Evolutionary conservation across 2,888 invertebrate species (phyloP).

Genomic region (Seira musarum): DNA sequence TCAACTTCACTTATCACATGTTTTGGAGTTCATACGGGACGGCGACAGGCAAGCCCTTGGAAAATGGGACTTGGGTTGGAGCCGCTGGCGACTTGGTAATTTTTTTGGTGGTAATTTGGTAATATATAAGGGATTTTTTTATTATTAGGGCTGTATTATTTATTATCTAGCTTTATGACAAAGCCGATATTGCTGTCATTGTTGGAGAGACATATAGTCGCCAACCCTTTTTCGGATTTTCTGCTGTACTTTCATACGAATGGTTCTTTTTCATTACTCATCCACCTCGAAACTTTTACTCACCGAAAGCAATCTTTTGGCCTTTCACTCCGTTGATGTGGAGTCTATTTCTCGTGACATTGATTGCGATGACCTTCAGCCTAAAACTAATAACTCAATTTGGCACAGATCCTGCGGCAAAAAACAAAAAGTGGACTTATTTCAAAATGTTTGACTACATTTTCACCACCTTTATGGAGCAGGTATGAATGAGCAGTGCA

Average conservation of each 20-base stretch:
- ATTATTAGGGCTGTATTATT: too few species aligned
- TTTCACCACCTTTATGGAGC: slow-evolving; percentile 43
- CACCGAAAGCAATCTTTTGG: slow-evolving; percentile 44
- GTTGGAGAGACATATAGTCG: slow-evolving; percentile 40
- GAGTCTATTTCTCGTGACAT: slow-evolving; percentile 16
- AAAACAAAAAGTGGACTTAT: slow-evolving; percentile 22
- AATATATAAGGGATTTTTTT: too few species aligned
- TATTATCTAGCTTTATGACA: slow-evolving; percentile 1
- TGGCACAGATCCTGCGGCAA: not conserved
- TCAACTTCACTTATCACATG: slow-evolving; percentile 50
- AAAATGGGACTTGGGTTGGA: slow-evolving; percentile 50
- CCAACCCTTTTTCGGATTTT: slow-evolving; percentile 33
- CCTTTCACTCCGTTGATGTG: slow-evolving; percentile 38
- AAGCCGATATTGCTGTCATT: slow-evolving; percentile 36
- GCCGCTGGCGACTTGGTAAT: slow-evolving; percentile 36
- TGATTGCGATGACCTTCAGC: slow-evolving; percentile 22
- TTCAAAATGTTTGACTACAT: slow-evolving; percentile 34
- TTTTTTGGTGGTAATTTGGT: too few species aligned
- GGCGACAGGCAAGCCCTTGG: slow-evolving; percentile 34
- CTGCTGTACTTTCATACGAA: slow-evolving; percentile 40
- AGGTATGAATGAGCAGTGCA: not conserved
- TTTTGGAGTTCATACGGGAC: slow-evolving; percentile 37
- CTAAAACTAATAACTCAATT: slow-evolving; percentile 7
- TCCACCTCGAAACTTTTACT: slow-evolving; percentile 25
- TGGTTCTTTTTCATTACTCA: slow-evolving; percentile 37